These are phyloP conservation scores for Polydrusus tereticollis DNA, from an alignment of 2,888 invertebrate species.

Conservation along the genomic window DNA sequence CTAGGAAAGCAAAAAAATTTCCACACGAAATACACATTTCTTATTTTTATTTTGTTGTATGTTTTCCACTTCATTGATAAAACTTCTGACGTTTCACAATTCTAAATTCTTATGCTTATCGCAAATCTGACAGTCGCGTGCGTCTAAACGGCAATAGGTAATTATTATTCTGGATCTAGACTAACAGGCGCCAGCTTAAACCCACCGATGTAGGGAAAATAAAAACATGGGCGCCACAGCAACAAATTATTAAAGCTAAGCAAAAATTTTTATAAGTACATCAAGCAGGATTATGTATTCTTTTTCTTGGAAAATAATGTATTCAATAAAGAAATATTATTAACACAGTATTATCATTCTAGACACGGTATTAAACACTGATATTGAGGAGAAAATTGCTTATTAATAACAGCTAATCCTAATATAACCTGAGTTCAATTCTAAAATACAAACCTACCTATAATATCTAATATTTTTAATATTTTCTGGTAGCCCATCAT, in stretches of 20 bases:
- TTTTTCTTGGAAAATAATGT: no score
- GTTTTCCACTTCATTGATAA: background rate
- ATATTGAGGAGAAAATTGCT: no score
- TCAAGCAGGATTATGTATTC: no score
- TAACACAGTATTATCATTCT: no score
- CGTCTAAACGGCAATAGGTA: constrained; percentile 44
- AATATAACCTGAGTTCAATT: no score
- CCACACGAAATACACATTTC: background rate
- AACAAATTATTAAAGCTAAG: background rate
- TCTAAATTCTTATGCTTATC: constrained; percentile 5
- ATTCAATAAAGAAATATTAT: no score
- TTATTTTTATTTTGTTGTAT: background rate
- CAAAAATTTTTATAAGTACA: background rate
- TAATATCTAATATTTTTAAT: no score
- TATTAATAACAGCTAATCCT: no score
- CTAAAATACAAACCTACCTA: no score
- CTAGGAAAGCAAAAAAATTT: no score
- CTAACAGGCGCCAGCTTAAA: constrained; percentile 54
- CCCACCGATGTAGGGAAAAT: constrained; percentile 23
- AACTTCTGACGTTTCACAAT: background rate
- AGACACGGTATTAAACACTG: no score
- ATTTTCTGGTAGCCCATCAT: no score
- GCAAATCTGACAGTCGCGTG: constrained; percentile 51
- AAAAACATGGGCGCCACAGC: constrained; percentile 4
- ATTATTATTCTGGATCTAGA: constrained; percentile 55